phyloP scores from a whole-genome alignment of 2,113 vertebrate genomes.

The human region DNA sequence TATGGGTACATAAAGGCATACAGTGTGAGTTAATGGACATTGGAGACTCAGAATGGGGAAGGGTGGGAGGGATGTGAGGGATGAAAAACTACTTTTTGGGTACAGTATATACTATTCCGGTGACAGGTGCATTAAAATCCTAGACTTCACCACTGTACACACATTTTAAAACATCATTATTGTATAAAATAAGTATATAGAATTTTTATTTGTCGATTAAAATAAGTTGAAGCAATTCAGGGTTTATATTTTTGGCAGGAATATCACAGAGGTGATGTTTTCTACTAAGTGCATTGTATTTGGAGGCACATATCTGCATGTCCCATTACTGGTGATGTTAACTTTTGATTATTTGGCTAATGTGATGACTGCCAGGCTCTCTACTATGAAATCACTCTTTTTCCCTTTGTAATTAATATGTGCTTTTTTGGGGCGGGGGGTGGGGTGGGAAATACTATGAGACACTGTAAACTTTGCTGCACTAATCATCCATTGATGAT shows the following conservation, averaged over 20 bases:
- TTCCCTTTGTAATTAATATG: neutral
- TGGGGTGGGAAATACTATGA: neutral
- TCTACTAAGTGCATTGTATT: neutral
- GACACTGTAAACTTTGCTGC: neutral
- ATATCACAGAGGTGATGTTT: neutral
- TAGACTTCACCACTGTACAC: too few species aligned
- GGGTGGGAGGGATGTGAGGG: too few species aligned
- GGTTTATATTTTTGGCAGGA: neutral
- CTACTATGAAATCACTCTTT: neutral
- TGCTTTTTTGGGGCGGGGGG: neutral
- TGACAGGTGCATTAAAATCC: too few species aligned
- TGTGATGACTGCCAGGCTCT: neutral
- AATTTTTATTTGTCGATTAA: neutral
- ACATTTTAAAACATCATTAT: neutral
- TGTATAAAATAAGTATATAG: neutral
- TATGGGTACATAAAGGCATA: too few species aligned
- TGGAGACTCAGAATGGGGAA: too few species aligned
- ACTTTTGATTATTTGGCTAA: neutral
- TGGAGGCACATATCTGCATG: neutral
- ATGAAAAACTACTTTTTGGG: too few species aligned
- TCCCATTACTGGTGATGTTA: neutral
- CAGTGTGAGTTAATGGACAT: too few species aligned
- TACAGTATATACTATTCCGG: too few species aligned
- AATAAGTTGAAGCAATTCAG: neutral
- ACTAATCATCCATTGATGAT: neutral